These are phyloP conservation scores for Steinernema hermaphroditum DNA, from an alignment of 2,888 invertebrate species.

Conservation along the genomic window DNA sequence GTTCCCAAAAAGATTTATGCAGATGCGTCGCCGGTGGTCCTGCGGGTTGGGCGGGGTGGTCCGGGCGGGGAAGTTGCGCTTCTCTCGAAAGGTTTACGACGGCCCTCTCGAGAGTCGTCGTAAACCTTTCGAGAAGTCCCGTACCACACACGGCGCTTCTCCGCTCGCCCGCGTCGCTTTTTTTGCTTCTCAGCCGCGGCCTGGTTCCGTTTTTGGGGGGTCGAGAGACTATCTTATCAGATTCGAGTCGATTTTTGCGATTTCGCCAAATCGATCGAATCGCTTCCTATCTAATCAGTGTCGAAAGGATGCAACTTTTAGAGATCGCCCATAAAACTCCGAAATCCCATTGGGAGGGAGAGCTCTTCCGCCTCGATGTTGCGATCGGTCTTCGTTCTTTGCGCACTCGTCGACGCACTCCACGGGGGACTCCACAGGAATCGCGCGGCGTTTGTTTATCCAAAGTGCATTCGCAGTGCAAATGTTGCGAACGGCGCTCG, in stretches of 20 bases:
- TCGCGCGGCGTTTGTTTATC: conserved; percentile 16
- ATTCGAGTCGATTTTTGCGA: not conserved
- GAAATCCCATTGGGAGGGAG: not conserved
- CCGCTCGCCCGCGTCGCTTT: too few relatives aligned
- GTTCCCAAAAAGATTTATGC: conserved; percentile 17
- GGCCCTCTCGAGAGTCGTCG: too few relatives aligned
- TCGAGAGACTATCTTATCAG: conserved; percentile 19
- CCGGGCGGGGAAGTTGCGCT: too few relatives aligned
- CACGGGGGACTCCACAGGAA: too few relatives aligned
- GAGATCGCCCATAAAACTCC: not conserved
- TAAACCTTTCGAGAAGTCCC: too few relatives aligned
- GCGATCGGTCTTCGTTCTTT: conserved; percentile 16
- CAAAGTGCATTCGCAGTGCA: conserved; percentile 18
- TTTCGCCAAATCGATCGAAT: not conserved
- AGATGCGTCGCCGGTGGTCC: not conserved
- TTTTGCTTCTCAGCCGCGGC: too few relatives aligned
- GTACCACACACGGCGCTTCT: too few relatives aligned
- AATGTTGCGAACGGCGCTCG: conserved; percentile 16
- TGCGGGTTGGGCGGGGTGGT: too few relatives aligned
- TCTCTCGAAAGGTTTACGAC: too few relatives aligned
- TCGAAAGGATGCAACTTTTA: not conserved
- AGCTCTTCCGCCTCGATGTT: not conserved
- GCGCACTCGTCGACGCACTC: not conserved
- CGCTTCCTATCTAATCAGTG: conserved; percentile 13
- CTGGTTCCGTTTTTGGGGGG: not conserved